Conservation (phyloP, 2,888 invertebrate species). For the Timema cristinae region DNA sequence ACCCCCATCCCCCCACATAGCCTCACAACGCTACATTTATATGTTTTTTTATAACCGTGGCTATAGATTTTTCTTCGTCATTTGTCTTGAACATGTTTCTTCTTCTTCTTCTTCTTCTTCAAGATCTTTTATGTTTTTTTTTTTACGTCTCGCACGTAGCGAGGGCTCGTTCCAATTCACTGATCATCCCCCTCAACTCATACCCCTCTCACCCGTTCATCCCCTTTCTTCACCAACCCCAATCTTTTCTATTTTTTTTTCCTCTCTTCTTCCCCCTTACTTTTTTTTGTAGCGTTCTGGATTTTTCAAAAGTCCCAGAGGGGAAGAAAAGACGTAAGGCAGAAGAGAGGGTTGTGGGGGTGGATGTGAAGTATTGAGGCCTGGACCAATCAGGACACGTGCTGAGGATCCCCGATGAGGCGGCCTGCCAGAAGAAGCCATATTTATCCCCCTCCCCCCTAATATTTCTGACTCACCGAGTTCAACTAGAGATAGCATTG, state of each 20-base stretch:
- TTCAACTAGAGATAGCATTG: too few relatives aligned
- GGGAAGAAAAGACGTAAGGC: slow-evolving; percentile 20
- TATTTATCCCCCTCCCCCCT: slow-evolving; percentile 20
- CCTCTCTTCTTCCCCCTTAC: slow-evolving; percentile 17
- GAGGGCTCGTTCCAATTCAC: slow-evolving; percentile 24
- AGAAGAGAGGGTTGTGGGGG: slow-evolving; percentile 18
- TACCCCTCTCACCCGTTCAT: neutral
- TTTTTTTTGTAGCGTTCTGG: slow-evolving; percentile 23
- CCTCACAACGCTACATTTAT: too few relatives aligned
- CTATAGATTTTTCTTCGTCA: slow-evolving; percentile 22
- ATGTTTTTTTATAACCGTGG: too few relatives aligned
- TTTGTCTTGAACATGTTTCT: slow-evolving; percentile 13
- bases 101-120: slow-evolving; percentile 5
- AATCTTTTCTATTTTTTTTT: neutral
- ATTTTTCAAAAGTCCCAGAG: slow-evolving; percentile 29
- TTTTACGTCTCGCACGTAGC: slow-evolving; percentile 15
- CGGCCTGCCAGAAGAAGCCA: slow-evolving; percentile 27
- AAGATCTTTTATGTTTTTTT: slow-evolving; percentile 5
- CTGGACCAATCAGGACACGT: slow-evolving; percentile 27
- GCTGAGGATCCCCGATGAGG: slow-evolving; percentile 17
- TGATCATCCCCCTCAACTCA: slow-evolving; percentile 21
- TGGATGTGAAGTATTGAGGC: slow-evolving; percentile 28
- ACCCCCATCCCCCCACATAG: too few relatives aligned
- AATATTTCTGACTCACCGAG: slow-evolving; percentile 3
- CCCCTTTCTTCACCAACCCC: neutral